These are phyloP conservation scores for Nematopogon swammerdamellus DNA, from an alignment of 2,888 invertebrate genomes.

Conservation along the genomic window DNA sequence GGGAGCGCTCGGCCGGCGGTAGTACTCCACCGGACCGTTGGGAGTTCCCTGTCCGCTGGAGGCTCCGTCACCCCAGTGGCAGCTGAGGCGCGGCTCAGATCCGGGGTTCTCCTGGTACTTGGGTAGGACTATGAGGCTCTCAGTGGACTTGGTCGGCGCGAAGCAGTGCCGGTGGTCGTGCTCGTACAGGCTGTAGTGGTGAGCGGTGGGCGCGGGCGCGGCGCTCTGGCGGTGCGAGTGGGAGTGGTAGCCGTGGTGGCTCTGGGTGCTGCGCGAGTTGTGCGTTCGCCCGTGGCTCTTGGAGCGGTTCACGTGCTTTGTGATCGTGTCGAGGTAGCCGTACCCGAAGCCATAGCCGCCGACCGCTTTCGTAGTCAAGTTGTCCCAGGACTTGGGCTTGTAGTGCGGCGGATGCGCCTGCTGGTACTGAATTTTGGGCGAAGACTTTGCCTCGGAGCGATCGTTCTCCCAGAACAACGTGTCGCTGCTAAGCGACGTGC, in stretches of 20 bases:
- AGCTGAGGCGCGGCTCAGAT: conserved; percentile 66
- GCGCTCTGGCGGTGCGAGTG: conserved; percentile 44
- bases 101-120: conserved; percentile 62
- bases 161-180: conserved; percentile 50
- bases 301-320: conserved; percentile 36
- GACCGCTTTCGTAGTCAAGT: conserved; percentile 79
- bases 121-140: conserved; percentile 68
- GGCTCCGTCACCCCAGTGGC: conserved; percentile 62
- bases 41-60: conserved; percentile 3
- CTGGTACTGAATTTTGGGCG: conserved; percentile 49
- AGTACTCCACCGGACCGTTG: conserved; percentile 24
- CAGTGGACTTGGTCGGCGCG: conserved; percentile 75
- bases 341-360: conserved; percentile 87
- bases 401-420: conserved; percentile 36
- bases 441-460: conserved; percentile 35
- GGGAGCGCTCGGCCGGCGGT: conserved; percentile 27
- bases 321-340: conserved; percentile 70
- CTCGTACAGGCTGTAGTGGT: conserved; percentile 43
- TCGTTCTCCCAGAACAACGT: conserved; percentile 79
- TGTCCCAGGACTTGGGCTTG: conserved; percentile 90
- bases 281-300: conserved; percentile 52
- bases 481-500: conserved; percentile 82
- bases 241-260: conserved; percentile 47
- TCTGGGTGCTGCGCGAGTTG: conserved; percentile 56
- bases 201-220: conserved; percentile 17